Conservation (phyloP, 1,140 invertebrate species). For the Polyergus mexicanus region DNA sequence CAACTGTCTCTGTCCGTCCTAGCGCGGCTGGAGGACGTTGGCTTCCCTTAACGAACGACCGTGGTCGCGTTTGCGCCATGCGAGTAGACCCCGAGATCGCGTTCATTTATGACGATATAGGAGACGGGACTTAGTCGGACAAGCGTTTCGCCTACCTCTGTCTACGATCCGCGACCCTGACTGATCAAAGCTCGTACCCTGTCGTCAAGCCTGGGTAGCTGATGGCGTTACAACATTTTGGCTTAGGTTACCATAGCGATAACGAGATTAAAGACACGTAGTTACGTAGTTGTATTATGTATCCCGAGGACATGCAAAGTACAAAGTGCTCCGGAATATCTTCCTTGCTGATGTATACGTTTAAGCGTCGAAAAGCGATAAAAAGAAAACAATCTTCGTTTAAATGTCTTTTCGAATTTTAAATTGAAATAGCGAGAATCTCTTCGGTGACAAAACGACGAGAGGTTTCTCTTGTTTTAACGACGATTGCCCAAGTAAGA, state of each 20-base stretch:
- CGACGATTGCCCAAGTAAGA: conserved; percentile 29
- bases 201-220: neutral
- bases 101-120: conserved; percentile 54
- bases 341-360: neutral
- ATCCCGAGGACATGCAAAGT: neutral
- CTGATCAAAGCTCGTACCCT: conserved; percentile 37
- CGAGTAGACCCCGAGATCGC: conserved; percentile 57
- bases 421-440: too few relatives aligned
- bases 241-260: conserved; percentile 58
- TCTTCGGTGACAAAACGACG: conserved; percentile 24
- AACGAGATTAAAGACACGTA: conserved; percentile 52
- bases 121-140: conserved; percentile 45
- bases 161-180: conserved; percentile 14
- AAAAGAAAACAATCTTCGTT: too few relatives aligned
- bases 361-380: neutral
- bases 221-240: conserved; percentile 53
- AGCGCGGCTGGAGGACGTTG: conserved; percentile 4
- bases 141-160: conserved; percentile 24
- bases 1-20: conserved; percentile 38
- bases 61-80: conserved; percentile 45
- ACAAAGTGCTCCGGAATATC: neutral
- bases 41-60: conserved; percentile 40
- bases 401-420: too few relatives aligned
- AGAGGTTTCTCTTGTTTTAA: conserved; percentile 24
- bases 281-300: conserved; percentile 32